phyloP scores from a whole-genome alignment of 2,888 invertebrate genomes.

The Acleris laterana region DNA sequence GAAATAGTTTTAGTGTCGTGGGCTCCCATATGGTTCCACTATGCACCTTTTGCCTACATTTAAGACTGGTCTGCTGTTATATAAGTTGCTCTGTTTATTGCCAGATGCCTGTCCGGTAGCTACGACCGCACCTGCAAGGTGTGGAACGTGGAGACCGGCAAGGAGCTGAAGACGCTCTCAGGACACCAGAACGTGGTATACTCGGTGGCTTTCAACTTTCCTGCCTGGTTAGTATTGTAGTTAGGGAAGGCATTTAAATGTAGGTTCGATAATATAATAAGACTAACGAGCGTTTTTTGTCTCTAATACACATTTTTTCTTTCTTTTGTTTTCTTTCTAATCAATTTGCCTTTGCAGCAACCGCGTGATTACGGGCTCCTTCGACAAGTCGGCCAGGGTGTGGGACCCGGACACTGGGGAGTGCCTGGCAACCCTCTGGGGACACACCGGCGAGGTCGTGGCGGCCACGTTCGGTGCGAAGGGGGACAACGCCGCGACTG shows the following conservation, averaged over 20 bases:
- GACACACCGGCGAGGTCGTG: slow-evolving; percentile 90
- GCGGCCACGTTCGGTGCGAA: slow-evolving; percentile 88
- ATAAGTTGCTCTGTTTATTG: no score
- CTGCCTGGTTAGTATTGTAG: slow-evolving; percentile 84
- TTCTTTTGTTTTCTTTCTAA: no score
- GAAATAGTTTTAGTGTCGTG: no score
- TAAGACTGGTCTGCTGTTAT: no score
- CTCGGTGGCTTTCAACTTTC: slow-evolving; percentile 91
- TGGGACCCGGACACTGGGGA: slow-evolving; percentile 89
- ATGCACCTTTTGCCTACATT: no score
- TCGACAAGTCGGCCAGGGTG: slow-evolving; percentile 90
- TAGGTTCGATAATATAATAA: no score
- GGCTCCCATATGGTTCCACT: no score
- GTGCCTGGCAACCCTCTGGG: slow-evolving; percentile 88
- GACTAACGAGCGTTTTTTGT: no score
- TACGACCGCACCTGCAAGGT: slow-evolving; percentile 94
- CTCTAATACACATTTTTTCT: no score
- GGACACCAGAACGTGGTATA: slow-evolving; percentile 94
- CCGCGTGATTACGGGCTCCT: slow-evolving; percentile 90
- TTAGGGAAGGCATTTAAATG: no score
- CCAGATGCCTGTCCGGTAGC: slow-evolving; percentile 91
- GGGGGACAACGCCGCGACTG: slow-evolving; percentile 88
- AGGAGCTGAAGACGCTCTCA: slow-evolving; percentile 87
- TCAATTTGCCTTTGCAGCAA: slow-evolving; percentile 80
- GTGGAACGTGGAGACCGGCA: slow-evolving; percentile 89